Base-by-base conservation (phyloP, 2,797 vertebrate species). In the Enteromius thamalakanensis region DNA sequence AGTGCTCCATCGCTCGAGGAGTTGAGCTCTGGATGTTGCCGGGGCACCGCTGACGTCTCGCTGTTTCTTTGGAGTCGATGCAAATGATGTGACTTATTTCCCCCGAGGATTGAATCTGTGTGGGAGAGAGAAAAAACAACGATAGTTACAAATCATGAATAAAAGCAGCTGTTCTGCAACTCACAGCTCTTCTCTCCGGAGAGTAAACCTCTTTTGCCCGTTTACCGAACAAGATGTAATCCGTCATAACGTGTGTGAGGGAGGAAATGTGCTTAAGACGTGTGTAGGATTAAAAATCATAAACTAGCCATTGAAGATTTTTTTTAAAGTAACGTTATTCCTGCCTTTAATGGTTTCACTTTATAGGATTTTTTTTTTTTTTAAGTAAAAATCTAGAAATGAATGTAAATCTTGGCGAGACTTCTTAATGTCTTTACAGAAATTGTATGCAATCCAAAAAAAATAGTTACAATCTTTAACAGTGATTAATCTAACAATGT, bases 141-240 rank as follows among this genome's bases (percentile, higher is more conserved):
- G 79, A 86, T 87, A 85, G 83, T 89, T 87, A 93, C 90, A 87
- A 92, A 92, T 92, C 89, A 92, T 94, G 80, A 93, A 93, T 91
- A 90, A 91, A 89, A 82, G 7, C 91, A 93, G 92, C 90, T 92
- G 89, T 75, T 68, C 55, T 49, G 21, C 49, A 55, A 53, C 32
- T 49, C 32, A 49, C 53, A 62, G 71, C 74, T 64, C n/a, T 58
- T 70, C 60, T 72, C 84, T 65, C 71, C 4, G 11, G 75, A 79
- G 78, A 79, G 26, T 65, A 67, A 37, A 34, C 21, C 55, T 23
- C 37, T 71, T 84, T 70, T 34, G 64, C 45, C 6, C 14, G 8
- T 42, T 69, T 55, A 29, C 32, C 1, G 14, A 62, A 40, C 71
- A 75, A n/a, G 17, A 40, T 67, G 45, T 79, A 26, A 23, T 49